phyloP scores from a whole-genome alignment of 2,888 invertebrate species.

The Trichopoda pennipes region DNA sequence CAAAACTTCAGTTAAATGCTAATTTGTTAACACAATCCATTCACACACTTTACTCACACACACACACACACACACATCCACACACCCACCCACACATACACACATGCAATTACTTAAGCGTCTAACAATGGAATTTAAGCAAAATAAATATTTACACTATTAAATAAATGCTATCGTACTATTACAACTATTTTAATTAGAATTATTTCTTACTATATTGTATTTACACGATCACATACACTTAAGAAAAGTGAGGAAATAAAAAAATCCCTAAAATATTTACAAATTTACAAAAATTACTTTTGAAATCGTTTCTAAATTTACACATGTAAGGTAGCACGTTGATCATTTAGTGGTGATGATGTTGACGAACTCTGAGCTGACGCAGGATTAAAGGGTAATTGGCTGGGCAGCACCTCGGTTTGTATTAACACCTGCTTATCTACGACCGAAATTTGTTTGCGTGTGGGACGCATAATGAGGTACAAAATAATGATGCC shows the following conservation, averaged over 20 bases:
- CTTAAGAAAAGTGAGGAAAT: constrained; percentile 51
- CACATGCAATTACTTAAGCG: not conserved
- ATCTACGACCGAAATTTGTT: constrained; percentile 69
- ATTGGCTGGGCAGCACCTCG: constrained; percentile 72
- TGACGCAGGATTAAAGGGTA: constrained; percentile 58
- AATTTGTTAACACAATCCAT: not conserved
- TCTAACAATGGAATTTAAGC: constrained; percentile 37
- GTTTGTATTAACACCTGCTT: constrained; percentile 72
- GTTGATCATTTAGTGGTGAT: constrained; percentile 65
- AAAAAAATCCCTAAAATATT: constrained; percentile 49
- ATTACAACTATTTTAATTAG: not conserved
- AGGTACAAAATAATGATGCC: constrained; percentile 70
- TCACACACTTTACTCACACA: not conserved
- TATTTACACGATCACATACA: constrained; percentile 65
- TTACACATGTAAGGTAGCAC: constrained; percentile 74
- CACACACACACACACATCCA: not conserved
- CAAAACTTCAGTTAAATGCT: constrained; percentile 7
- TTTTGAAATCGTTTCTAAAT: constrained; percentile 43
- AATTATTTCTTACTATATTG: constrained; percentile 30
- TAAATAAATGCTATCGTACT: constrained; percentile 37
- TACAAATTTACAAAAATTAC: constrained; percentile 46
- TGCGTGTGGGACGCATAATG: constrained; percentile 70
- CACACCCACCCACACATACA: not conserved
- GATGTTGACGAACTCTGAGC: constrained; percentile 59
- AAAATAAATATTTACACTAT: constrained; percentile 62